phyloP scores from a whole-genome alignment of 2,888 invertebrate species.

The Lamellibrachia columna region DNA sequence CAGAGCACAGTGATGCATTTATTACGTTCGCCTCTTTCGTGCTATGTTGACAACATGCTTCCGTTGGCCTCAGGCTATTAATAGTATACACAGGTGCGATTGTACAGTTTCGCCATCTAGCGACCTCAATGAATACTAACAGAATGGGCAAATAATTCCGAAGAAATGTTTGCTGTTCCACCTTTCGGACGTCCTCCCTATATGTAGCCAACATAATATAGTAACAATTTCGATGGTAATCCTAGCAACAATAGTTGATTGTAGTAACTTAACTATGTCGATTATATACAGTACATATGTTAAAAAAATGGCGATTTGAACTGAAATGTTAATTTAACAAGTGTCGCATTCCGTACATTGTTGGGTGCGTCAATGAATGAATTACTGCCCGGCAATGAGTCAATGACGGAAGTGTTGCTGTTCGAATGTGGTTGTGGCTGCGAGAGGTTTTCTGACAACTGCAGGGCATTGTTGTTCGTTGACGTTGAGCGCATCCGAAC shows the following conservation, averaged over 20 bases:
- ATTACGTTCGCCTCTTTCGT: background rate
- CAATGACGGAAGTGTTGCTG: slow-evolving; percentile 16
- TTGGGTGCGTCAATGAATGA: background rate
- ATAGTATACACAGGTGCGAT: background rate
- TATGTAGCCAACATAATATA: background rate
- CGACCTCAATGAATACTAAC: background rate
- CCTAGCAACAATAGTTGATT: background rate
- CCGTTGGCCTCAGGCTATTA: background rate
- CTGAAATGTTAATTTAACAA: background rate
- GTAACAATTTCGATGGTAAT: background rate
- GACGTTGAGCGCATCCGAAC: background rate
- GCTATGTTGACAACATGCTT: background rate
- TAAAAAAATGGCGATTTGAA: background rate
- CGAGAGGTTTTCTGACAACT: background rate
- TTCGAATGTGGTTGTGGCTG: background rate
- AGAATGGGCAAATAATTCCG: background rate
- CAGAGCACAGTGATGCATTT: no score
- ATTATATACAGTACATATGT: background rate
- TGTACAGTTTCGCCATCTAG: background rate
- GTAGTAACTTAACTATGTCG: background rate
- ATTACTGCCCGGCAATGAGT: background rate
- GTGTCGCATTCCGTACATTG: background rate
- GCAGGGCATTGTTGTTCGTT: background rate
- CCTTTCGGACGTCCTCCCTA: background rate
- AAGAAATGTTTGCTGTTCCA: background rate